Percentiles rank a stretch among this genome's conserved stretches.
phyloP scores from a whole-genome alignment of 1,140 invertebrate genomes.

The Gyrodactylus salaris region DNA sequence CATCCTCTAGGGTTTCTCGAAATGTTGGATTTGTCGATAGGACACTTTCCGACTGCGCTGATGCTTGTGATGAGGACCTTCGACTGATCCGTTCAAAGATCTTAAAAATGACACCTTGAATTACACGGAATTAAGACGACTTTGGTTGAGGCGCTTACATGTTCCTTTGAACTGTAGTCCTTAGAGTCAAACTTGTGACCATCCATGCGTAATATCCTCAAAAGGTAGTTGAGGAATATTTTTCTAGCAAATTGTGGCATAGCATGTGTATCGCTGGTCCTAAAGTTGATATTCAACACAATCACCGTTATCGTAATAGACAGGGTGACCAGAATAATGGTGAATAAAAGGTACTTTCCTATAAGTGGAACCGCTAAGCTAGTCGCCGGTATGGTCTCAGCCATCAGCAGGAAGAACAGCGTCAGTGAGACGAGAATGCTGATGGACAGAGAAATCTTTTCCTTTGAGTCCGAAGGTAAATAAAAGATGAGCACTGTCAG shows the following conservation, averaged over 20 bases:
- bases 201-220: slow-evolving; percentile 25
- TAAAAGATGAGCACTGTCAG: slow-evolving; percentile 89
- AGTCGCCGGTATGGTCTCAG: slow-evolving; percentile 89
- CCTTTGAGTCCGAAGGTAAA: slow-evolving; percentile 75
- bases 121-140: too few species aligned
- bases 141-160: too few species aligned
- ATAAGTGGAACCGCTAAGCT: slow-evolving; percentile 78
- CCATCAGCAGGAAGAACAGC: slow-evolving; percentile 90
- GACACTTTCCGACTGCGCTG: too few species aligned
- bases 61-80: too few species aligned
- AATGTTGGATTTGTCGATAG: too few species aligned
- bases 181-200: neutral
- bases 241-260: slow-evolving; percentile 58
- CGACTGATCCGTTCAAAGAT: too few species aligned
- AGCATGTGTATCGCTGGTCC: slow-evolving; percentile 65
- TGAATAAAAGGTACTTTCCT: slow-evolving; percentile 91
- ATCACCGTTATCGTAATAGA: slow-evolving; percentile 91
- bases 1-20: too few species aligned
- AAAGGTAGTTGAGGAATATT: slow-evolving; percentile 59
- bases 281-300: slow-evolving; percentile 81
- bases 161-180: too few species aligned
- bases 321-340: slow-evolving; percentile 87
- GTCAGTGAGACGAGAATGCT: slow-evolving; percentile 93
- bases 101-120: too few species aligned
- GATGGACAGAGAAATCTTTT: slow-evolving; percentile 89